phyloP scores from a whole-genome alignment of 2,797 vertebrate species.

The Monodelphis domestica region DNA sequence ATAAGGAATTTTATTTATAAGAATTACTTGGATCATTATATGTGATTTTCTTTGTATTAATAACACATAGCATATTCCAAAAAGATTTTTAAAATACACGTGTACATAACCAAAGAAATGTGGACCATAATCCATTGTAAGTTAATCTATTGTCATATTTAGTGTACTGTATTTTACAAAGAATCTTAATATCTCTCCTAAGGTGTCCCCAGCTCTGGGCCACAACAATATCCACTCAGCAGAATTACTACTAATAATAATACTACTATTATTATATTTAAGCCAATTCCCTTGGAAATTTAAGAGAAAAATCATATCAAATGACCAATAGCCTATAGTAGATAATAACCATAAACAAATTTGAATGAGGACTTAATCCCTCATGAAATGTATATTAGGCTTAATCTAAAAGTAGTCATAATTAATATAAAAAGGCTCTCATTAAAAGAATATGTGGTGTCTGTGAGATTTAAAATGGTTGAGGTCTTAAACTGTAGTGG shows the following conservation, averaged over 20 bases:
- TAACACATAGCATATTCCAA: neutral
- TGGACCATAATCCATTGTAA: neutral
- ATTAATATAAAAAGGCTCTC: slow-evolving; percentile 90
- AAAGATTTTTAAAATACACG: neutral
- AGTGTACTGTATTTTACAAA: slow-evolving; percentile 28
- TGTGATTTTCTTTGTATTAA: neutral
- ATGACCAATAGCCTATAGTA: slow-evolving; percentile 62
- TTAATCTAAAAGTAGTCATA: slow-evolving; percentile 86
- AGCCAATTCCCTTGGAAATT: slow-evolving; percentile 5
- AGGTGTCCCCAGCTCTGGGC: neutral
- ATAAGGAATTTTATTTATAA: neutral
- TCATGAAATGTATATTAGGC: slow-evolving; percentile 80
- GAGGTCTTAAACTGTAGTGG: no score
- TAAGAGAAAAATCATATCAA: slow-evolving; percentile 63
- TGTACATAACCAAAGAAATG: neutral
- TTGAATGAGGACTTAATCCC: slow-evolving; percentile 84
- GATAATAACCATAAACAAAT: slow-evolving; percentile 82
- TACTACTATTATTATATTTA: slow-evolving; percentile 1
- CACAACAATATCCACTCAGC: neutral
- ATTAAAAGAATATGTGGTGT: slow-evolving; percentile 90
- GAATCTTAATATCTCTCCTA: slow-evolving; percentile 14
- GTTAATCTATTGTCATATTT: neutral
- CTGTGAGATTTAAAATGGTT: no score
- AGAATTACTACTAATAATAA: neutral
- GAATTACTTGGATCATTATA: neutral